Conservation (phyloP, 1,140 invertebrate genomes). For the Oryctes rhinoceros region DNA sequence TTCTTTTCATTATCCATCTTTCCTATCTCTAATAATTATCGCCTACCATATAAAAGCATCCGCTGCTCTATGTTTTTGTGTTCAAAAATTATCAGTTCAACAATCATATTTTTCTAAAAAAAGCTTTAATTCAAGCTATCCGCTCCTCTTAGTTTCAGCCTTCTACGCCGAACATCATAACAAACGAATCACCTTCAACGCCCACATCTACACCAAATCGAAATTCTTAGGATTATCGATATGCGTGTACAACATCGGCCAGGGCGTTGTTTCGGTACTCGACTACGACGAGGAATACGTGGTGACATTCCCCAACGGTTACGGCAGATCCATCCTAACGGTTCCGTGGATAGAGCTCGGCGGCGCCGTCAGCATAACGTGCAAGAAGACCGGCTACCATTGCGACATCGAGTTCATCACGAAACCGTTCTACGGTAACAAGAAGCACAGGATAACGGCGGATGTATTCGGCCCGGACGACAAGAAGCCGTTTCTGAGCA, state of each 20-base stretch:
- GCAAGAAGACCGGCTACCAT: constrained; percentile 87
- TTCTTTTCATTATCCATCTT: no score
- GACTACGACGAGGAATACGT: constrained; percentile 93
- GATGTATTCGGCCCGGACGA: constrained; percentile 82
- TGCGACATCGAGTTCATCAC: constrained; percentile 93
- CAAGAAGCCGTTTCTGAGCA: constrained; percentile 87
- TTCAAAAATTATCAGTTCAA: no score
- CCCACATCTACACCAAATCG: constrained; percentile 97
- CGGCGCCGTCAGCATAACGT: constrained; percentile 77
- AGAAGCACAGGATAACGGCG: constrained; percentile 88
- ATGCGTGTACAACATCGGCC: constrained; percentile 88
- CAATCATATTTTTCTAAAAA: no score
- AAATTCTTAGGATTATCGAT: constrained; percentile 97
- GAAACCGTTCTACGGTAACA: constrained; percentile 97
- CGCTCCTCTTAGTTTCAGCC: constrained; percentile 77
- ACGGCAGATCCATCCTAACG: constrained; percentile 94
- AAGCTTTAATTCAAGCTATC: no score
- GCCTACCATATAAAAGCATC: no score
- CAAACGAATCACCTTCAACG: constrained; percentile 90
- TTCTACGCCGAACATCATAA: constrained; percentile 96
- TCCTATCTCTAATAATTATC: no score
- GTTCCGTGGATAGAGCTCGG: constrained; percentile 98
- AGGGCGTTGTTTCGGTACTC: constrained; percentile 82
- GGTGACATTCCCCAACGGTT: constrained; percentile 93
- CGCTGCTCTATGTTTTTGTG: no score